Evolutionary conservation across 2,888 invertebrate genomes (phyloP).

Genomic region (Epinotia nisella): DNA sequence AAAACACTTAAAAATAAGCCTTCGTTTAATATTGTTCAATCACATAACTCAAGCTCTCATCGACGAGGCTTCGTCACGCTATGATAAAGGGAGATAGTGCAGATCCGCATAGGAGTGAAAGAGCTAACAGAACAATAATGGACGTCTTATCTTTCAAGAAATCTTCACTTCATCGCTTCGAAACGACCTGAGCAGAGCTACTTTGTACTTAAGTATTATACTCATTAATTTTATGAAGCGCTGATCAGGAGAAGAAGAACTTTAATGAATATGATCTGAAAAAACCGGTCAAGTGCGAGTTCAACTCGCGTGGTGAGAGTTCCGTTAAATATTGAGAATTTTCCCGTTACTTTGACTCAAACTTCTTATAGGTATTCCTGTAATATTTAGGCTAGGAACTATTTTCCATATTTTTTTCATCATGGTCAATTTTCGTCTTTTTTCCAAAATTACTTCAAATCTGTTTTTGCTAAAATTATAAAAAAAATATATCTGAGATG

Average conservation of each 20-base stretch:
- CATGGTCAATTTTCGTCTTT: no score
- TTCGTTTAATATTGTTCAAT: constrained; percentile 58
- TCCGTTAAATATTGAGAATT: no score
- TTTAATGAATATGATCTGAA: not conserved
- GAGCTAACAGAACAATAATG: constrained; percentile 55
- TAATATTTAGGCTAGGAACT: no score
- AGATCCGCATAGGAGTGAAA: constrained; percentile 47
- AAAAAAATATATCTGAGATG: no score
- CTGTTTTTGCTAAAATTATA: no score
- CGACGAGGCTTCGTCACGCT: constrained; percentile 66
- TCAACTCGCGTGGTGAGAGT: no score
- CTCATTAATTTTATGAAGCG: not conserved
- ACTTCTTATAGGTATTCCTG: no score
- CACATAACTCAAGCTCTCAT: constrained; percentile 53
- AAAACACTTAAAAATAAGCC: constrained; percentile 23
- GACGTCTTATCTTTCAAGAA: constrained; percentile 54
- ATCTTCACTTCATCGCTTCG: constrained; percentile 49
- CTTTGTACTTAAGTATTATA: not conserved
- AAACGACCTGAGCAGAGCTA: constrained; percentile 41
- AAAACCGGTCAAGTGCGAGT: no score
- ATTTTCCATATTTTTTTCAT: no score
- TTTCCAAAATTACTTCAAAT: no score
- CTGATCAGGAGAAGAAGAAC: no score
- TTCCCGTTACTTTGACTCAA: no score
- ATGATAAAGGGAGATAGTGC: constrained; percentile 53